A percentile compares a stretch with the other conserved stretches of the same genome.
Evolutionary conservation across 1,140 invertebrate genomes (phyloP).

Genomic region (Artemia franciscana): DNA sequence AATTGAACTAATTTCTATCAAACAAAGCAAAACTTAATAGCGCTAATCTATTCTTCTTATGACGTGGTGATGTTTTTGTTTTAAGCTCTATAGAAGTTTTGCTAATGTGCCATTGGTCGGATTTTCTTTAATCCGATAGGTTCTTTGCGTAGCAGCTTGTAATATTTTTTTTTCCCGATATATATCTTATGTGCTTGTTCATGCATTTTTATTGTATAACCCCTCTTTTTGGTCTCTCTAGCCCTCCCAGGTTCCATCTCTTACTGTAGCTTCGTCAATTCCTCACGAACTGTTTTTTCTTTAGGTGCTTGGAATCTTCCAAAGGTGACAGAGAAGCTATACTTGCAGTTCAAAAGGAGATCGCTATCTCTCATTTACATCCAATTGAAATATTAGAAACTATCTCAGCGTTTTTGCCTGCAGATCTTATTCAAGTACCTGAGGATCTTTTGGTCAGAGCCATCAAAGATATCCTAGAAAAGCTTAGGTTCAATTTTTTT

Average conservation of each 20-base stretch:
- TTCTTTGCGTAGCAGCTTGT: no score
- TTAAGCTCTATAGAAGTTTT: no score
- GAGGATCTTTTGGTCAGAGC: background rate
- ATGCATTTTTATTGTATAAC: background rate
- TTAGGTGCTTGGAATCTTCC: background rate
- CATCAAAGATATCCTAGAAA: background rate
- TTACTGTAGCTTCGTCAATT: background rate
- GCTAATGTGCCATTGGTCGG: background rate
- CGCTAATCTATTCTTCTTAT: no score
- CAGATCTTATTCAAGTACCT: background rate
- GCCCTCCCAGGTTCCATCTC: background rate
- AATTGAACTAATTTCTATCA: no score
- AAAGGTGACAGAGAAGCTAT: background rate
- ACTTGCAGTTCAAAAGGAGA: background rate
- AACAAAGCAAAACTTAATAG: no score
- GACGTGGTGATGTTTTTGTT: no score
- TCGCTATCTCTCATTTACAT: background rate
- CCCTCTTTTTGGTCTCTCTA: background rate
- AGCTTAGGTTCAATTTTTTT: no score
- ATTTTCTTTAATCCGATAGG: background rate
- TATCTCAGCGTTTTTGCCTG: background rate
- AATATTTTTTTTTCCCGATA: no score
- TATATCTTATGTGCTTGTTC: no score
- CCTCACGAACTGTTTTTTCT: background rate
- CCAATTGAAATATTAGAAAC: background rate